Conservation (phyloP, 2,797 vertebrate species). For the Catamblyrhynchus diadema region DNA sequence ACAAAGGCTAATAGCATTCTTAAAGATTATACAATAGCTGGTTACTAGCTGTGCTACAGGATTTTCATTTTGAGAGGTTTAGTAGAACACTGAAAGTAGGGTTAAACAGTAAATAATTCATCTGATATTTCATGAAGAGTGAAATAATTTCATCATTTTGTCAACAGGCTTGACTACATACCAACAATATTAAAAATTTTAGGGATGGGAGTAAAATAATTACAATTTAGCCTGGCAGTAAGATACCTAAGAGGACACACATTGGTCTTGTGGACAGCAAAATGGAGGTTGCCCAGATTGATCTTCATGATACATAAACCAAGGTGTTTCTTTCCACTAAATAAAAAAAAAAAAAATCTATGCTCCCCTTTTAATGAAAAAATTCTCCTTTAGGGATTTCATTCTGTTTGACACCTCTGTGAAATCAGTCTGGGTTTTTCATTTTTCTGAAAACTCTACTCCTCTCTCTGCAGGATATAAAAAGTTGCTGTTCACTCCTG, state of each 20-base stretch:
- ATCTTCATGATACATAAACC: background rate
- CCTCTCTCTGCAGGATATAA: background rate
- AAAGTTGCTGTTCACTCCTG: background rate
- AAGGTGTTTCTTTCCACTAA: background rate
- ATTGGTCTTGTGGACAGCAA: background rate
- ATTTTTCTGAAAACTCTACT: background rate
- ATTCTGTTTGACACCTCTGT: background rate
- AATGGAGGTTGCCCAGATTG: background rate
- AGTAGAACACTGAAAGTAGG: background rate
- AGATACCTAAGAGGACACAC: background rate
- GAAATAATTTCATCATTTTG: background rate
- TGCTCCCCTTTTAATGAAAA: background rate
- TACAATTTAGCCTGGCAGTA: background rate
- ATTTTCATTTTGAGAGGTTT: background rate
- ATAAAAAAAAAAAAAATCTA: background rate
- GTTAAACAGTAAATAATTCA: background rate
- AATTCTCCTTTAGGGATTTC: background rate
- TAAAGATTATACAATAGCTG: background rate
- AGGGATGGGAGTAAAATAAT: background rate
- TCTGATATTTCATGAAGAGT: background rate
- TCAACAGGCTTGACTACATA: background rate
- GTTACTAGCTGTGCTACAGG: background rate
- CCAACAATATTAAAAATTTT: background rate
- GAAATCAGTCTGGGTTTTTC: background rate
- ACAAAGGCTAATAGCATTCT: background rate